Evolutionary conservation across 2,888 invertebrate species (phyloP), one percentile per base, ranked within the genome.

Genomic region (Scaptomyza caliginosa): DNA sequence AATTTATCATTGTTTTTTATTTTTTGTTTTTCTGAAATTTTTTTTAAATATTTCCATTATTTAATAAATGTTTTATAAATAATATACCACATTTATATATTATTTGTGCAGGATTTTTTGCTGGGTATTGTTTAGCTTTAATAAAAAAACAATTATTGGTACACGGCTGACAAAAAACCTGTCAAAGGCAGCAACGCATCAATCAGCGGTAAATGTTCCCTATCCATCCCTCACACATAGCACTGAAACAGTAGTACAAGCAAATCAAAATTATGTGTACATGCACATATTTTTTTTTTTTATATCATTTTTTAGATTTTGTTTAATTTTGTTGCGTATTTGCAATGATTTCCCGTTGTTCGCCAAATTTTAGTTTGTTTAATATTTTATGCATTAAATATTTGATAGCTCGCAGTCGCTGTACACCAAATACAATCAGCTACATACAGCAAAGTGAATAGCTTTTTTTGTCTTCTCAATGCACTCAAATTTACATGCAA

Each of bases 321-420:
- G 69, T 63, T 69, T 69, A 72, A 74, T 76, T 77, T 65, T 42
- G 63, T 60, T 54, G 48, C 40, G 45, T 42, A 39, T 62, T 67
- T 59, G 45, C 16, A 34, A 52, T 57, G 48, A 54, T 60, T 57
- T 72, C 67, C n/a, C n/a, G n/a, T 78, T 71, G 43, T 55, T 38
- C 39, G 51, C 54, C 54, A 16, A 67, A 66, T 56, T 83, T 67
- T 80, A 83, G 86, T 69, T 88, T 66, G 69, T 73, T 88, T 59
- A 88, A 81, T 84, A 83, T 69, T 81, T 62, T 56, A 77, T 76
- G 59, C 64, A 48, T 66, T 88, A 56, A 88, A 81, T 81, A 88
- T 81, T 81, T 81, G 58, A 81, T 83, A 51, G 65, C 54, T 49
- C 54, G 21, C 43, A 55, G 40, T 57, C 48, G 38, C 28, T 40